A percentile compares a stretch with the other conserved stretches of the same genome.
phyloP scores from a whole-genome alignment of 2,797 vertebrate genomes.

The Galaxias olidus region DNA sequence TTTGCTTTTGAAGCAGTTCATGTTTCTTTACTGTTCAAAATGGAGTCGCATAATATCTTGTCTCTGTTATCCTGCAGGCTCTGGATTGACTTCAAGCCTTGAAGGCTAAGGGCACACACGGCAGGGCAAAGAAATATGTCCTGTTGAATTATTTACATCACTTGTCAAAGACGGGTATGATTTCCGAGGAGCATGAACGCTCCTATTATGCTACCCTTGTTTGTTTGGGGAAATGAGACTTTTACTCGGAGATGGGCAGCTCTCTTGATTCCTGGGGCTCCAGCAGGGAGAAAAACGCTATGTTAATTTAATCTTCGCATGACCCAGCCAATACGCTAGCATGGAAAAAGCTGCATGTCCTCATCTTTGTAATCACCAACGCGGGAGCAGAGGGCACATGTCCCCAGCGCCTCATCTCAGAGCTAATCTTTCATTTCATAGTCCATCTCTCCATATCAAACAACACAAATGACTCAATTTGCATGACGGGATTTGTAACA shows the following conservation, averaged over 20 bases:
- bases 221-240: slow-evolving; percentile 45
- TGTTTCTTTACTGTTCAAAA: slow-evolving; percentile 30
- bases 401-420: slow-evolving; percentile 92
- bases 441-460: slow-evolving; percentile 99
- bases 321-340: slow-evolving; percentile 73
- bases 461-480: slow-evolving; percentile 99
- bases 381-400: slow-evolving; percentile 87
- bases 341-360: slow-evolving; percentile 82
- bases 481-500: slow-evolving; percentile 99
- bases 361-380: slow-evolving; percentile 94
- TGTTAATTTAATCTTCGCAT: slow-evolving; percentile 86
- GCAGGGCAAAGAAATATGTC: slow-evolving; percentile 1
- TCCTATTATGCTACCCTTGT: slow-evolving; percentile 58
- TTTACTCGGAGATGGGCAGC: slow-evolving; percentile 52
- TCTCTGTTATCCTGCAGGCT: slow-evolving; percentile 30
- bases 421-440: slow-evolving; percentile 99
- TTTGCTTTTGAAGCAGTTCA: slow-evolving; percentile 39
- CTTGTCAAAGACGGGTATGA: slow-evolving; percentile 50
- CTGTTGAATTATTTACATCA: slow-evolving; percentile 64
- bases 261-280: slow-evolving; percentile 42
- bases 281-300: slow-evolving; percentile 64
- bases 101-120: slow-evolving; percentile 36
- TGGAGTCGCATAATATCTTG: slow-evolving; percentile 29
- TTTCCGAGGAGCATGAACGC: slow-evolving; percentile 52
- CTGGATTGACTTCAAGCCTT: slow-evolving; percentile 22